Evolutionary conservation across 2,797 vertebrate genomes (phyloP).

Genomic region (Euphonia xanthogaster): DNA sequence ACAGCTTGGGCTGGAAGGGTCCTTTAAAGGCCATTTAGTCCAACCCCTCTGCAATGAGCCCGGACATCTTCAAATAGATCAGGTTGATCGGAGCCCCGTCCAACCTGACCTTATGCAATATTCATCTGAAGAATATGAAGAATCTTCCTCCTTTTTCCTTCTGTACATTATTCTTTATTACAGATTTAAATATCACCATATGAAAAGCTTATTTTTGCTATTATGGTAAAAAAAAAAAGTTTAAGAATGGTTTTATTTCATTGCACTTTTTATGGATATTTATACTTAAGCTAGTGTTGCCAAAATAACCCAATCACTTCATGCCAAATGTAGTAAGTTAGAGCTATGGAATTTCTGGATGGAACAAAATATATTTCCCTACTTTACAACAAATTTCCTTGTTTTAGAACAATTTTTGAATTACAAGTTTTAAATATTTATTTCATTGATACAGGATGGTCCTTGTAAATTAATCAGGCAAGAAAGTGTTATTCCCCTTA

Average conservation of each 20-base stretch:
- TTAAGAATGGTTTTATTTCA: background rate
- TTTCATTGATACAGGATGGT: background rate
- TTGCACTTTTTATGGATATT: background rate
- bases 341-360: background rate
- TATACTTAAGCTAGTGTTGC: background rate
- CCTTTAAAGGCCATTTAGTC: background rate
- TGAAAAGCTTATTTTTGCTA: background rate
- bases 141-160: background rate
- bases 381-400: background rate
- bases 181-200: background rate
- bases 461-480: background rate
- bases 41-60: background rate
- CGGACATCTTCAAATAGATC: background rate
- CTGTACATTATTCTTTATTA: background rate
- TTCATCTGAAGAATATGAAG: background rate
- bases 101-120: background rate
- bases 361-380: background rate
- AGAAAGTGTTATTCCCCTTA: background rate
- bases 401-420: background rate
- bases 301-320: background rate
- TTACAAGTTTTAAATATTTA: background rate
- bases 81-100: rapidly evolving
- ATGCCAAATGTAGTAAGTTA: background rate
- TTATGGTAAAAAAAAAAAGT: background rate
- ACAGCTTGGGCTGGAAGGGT: background rate